A percentile compares a stretch with the other conserved stretches of the same genome.
These are phyloP conservation scores for Polypterus bichir DNA, from an alignment of 2,113 vertebrate species.

Conservation along the genomic window DNA sequence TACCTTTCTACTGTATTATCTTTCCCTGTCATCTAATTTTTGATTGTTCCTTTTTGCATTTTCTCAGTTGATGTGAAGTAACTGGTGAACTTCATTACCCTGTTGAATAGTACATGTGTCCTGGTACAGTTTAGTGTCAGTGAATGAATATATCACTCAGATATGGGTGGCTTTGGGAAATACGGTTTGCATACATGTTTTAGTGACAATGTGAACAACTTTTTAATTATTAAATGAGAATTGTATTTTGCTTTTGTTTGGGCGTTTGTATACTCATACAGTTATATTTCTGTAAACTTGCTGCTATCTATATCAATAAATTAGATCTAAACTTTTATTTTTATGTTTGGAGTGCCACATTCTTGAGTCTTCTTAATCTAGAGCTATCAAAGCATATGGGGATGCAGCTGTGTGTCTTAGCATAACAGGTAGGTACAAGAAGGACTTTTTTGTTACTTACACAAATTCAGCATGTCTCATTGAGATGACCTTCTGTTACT, in stretches of 20 bases:
- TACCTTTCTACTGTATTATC: too few relatives aligned
- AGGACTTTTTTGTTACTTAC: too few relatives aligned
- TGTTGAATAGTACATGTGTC: constrained; percentile 27
- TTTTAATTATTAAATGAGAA: constrained; percentile 73
- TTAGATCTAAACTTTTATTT: constrained; percentile 62
- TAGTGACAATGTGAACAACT: constrained; percentile 71
- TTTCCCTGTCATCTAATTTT: constrained; percentile 26
- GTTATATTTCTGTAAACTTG: constrained; percentile 91
- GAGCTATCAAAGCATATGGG: too few relatives aligned
- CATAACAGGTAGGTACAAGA: too few relatives aligned
- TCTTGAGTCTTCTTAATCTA: not conserved
- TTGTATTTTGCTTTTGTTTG: constrained; percentile 87
- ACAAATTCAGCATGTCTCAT: too few relatives aligned
- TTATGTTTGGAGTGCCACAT: constrained; percentile 10
- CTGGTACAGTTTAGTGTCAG: constrained; percentile 47
- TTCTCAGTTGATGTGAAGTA: constrained; percentile 41
- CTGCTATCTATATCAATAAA: constrained; percentile 81
- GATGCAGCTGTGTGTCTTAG: too few relatives aligned
- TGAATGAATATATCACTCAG: constrained; percentile 51
- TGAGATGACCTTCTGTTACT: too few relatives aligned
- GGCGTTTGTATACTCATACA: constrained; percentile 81
- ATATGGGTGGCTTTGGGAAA: constrained; percentile 46
- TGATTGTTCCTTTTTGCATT: constrained; percentile 44
- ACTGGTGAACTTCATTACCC: constrained; percentile 30
- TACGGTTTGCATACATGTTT: constrained; percentile 72